Percentiles rank a stretch among this genome's conserved stretches.
phyloP scores from a whole-genome alignment of 2,888 invertebrate genomes.

The Mythimna pallens region DNA sequence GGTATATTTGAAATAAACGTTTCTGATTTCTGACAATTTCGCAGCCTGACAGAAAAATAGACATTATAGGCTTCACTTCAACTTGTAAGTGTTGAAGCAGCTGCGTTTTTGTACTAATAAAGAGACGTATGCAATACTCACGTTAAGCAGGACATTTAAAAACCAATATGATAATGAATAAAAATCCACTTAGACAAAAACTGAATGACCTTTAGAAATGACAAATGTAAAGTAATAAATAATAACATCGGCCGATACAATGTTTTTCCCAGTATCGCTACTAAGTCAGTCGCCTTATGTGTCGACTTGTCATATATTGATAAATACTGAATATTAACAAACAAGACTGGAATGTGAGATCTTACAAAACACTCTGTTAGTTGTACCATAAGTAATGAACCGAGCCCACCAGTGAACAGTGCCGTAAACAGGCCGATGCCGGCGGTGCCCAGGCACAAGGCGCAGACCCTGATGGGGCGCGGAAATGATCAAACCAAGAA shows the following conservation, averaged over 20 bases:
- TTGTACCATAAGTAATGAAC: slow-evolving; percentile 36
- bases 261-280: slow-evolving; percentile 21
- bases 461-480: too few relatives aligned
- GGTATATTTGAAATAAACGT: too few relatives aligned
- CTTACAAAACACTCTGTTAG: slow-evolving; percentile 48
- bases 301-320: slow-evolving; percentile 14
- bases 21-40: too few relatives aligned
- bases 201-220: slow-evolving; percentile 13
- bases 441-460: too few relatives aligned
- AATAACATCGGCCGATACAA: slow-evolving; percentile 20
- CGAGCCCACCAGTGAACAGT: background rate
- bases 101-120: background rate
- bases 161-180: background rate
- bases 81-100: background rate
- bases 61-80: background rate
- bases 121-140: background rate
- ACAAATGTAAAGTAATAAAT: slow-evolving; percentile 31
- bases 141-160: background rate
- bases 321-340: slow-evolving; percentile 30
- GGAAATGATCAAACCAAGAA: too few relatives aligned
- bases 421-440: too few relatives aligned
- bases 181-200: slow-evolving; percentile 1
- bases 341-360: slow-evolving; percentile 43
- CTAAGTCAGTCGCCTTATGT: slow-evolving; percentile 23
- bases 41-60: too few relatives aligned